A percentile compares a stretch with the other conserved stretches of the same genome.
Evolutionary conservation across 2,113 vertebrate species (phyloP).

Genomic region (Apeltes quadracus): DNA sequence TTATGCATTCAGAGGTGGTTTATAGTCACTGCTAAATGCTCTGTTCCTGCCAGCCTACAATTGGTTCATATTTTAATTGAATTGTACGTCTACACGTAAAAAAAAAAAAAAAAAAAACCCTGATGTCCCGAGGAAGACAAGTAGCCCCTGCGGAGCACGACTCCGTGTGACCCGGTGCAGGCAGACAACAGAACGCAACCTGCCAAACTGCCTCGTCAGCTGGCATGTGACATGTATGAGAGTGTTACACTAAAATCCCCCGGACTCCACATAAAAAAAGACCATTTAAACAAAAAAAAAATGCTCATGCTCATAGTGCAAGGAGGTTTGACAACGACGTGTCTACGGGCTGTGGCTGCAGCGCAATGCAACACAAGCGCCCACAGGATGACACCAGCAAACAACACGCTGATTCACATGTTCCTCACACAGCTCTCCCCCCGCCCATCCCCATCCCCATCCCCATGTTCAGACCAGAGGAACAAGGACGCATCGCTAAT

Average conservation of each 20-base stretch:
- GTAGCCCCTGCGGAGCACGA: constrained; percentile 23
- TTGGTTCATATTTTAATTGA: neutral
- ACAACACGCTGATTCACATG: constrained; percentile 52
- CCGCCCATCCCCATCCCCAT: neutral
- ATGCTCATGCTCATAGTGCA: constrained; percentile 22
- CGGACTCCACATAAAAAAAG: no score
- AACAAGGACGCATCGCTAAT: constrained; percentile 48
- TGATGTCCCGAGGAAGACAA: constrained; percentile 15
- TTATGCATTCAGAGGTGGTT: constrained; percentile 19
- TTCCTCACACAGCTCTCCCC: constrained; percentile 35
- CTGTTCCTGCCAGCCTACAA: neutral
- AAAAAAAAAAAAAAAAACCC: neutral
- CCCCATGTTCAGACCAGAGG: constrained; percentile 55
- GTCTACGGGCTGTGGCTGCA: constrained; percentile 67
- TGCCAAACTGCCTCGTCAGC: constrained; percentile 9
- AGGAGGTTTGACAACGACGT: constrained; percentile 53
- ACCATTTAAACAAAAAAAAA: no score
- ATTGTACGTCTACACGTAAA: neutral
- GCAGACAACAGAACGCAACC: constrained; percentile 17
- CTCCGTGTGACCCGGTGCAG: constrained; percentile 53
- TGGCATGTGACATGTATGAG: constrained; percentile 20
- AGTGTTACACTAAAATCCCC: constrained; percentile 22
- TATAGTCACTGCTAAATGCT: neutral
- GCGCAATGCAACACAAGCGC: constrained; percentile 53
- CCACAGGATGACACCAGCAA: constrained; percentile 40